Evolutionary conservation across 1,140 invertebrate species (phyloP), one percentile per base, ranked within the genome.

Genomic region (Bombus sylvicola): DNA sequence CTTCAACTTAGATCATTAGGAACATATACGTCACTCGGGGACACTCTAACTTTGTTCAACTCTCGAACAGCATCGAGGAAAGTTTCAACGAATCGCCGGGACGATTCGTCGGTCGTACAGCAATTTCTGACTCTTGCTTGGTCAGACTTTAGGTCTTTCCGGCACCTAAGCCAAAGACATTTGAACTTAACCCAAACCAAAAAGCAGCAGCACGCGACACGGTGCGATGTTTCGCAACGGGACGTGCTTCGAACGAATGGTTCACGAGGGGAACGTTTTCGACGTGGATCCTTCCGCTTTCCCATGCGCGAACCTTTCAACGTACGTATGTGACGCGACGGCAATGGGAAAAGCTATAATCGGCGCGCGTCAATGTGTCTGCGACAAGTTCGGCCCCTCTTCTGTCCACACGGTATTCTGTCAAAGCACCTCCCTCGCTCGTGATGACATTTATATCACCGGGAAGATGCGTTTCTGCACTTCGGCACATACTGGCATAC

Each of bases 371-470:
- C 41, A 72, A 66, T 66, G 78, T n/a, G 73, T 74, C 62, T 25
- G 62, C 25, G 85, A 57, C 77, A 80, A 73, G 71, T 71, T 81
- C 68, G 57, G n/a, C 59, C 41, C 31, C 66, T 10, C 66, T 22
- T 9, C 31, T 22, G n/a, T 62, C 71, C 69, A n/a, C 69, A 72
- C 76, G 37, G 62, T 86, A 76, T 83, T 43, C 76, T 69, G 80
- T 81, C 76, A 68, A 81, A 86, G 62, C 76, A 74, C 78, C 43
- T 31, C 53, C 47, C 84, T 72, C 62, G 66, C 62, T 37, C 47
- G 43, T 41, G 74, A 82, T 76, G 88, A 90, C 81, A 81, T 87
- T 90, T 90, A 90, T 87, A 90, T 90, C 86, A 59, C 64, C 47
- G 62, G 68, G 74, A 90, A 87, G 83, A 80, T 76, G 88, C 73